These are phyloP conservation scores for Nemotelus nigrinus DNA, from an alignment of 2,888 invertebrate species.

Conservation along the genomic window DNA sequence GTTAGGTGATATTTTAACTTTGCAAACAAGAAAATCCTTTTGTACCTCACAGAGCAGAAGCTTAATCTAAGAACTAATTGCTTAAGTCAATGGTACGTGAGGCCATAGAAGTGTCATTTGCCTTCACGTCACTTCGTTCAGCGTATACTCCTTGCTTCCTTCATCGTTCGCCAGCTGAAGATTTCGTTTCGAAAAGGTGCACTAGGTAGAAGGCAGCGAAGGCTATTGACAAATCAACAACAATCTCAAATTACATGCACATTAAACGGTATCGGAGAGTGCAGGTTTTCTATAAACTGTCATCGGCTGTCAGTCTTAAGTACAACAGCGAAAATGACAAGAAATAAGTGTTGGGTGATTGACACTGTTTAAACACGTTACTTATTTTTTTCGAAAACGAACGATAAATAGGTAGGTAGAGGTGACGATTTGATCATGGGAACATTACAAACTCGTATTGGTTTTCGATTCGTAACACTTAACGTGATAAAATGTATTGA, in stretches of 20 bases:
- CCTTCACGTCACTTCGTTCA: not conserved
- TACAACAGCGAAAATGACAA: not conserved
- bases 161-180: not conserved
- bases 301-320: too few species aligned
- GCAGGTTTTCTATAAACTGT: too few species aligned
- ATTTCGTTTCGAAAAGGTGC: not conserved
- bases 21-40: slow-evolving; percentile 39
- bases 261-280: too few species aligned
- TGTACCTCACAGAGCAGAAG: slow-evolving; percentile 26
- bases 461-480: not conserved
- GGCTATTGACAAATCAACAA: slow-evolving; percentile 31
- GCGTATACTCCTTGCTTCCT: not conserved
- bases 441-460: too few species aligned
- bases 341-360: slow-evolving; percentile 37
- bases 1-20: slow-evolving; percentile 16
- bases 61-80: slow-evolving; percentile 38
- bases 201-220: slow-evolving; percentile 3
- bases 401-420: too few species aligned
- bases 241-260: slow-evolving; percentile 22
- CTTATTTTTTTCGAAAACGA: not conserved
- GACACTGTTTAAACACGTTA: slow-evolving; percentile 13
- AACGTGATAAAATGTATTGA: not conserved
- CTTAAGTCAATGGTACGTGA: slow-evolving; percentile 37
- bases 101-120: slow-evolving; percentile 10
- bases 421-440: too few species aligned